Conservation (phyloP, 2,797 vertebrate species). For the Allobates femoralis region DNA sequence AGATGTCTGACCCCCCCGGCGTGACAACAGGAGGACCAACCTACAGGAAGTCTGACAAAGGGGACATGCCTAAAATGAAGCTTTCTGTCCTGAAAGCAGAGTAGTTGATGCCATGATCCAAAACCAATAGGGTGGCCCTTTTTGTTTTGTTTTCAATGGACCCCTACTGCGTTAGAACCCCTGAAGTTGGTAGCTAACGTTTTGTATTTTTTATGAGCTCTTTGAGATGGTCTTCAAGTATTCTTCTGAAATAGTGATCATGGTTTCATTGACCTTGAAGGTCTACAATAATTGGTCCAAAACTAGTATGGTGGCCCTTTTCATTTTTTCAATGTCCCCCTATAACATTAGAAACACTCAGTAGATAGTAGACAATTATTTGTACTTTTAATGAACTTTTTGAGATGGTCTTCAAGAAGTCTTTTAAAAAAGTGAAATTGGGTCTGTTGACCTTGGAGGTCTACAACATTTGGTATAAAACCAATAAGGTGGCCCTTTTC, state of each 20-base stretch:
- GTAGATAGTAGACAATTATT: no score
- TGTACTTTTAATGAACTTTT: no score
- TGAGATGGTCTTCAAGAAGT: no score
- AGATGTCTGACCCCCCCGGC: no score
- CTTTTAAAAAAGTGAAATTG: no score
- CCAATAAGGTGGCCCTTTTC: no score
- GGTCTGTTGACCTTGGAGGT: no score
- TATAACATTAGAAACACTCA: no score
- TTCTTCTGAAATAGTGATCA: neutral
- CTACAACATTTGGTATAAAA: no score
- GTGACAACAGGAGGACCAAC: neutral
- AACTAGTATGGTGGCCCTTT: no score
- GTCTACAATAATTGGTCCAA: neutral
- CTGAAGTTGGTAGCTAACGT: neutral
- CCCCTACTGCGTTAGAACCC: neutral
- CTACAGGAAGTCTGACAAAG: neutral
- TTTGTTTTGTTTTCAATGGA: neutral
- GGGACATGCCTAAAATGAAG: neutral
- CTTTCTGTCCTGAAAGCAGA: no score
- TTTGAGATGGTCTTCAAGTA: neutral
- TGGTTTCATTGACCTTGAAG: neutral
- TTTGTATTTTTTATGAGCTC: neutral
- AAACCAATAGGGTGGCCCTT: neutral
- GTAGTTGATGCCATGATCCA: neutral
- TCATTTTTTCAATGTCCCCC: no score